phyloP scores from a whole-genome alignment of 2,113 vertebrate genomes.

The Phaetusa simplex region DNA sequence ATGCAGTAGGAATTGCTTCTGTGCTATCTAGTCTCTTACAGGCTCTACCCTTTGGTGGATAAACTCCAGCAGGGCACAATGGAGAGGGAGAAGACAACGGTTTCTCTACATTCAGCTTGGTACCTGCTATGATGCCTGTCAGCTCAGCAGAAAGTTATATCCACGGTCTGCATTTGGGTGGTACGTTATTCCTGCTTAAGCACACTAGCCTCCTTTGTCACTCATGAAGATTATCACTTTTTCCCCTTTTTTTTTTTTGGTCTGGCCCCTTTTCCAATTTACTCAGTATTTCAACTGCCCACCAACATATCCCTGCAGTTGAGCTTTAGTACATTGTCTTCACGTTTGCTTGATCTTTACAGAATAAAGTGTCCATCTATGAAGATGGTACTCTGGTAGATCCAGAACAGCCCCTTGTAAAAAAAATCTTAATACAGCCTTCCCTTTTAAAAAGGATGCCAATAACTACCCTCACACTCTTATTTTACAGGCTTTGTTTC shows the following conservation, averaged over 20 bases:
- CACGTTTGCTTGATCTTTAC: background rate
- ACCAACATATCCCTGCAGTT: background rate
- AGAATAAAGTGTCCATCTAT: background rate
- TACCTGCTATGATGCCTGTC: background rate
- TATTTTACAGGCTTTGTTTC: background rate
- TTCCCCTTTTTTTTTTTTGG: rapidly evolving
- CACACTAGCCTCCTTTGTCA: background rate
- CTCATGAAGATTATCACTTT: rapidly evolving
- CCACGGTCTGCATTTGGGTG: rapidly evolving
- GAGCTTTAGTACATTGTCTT: background rate
- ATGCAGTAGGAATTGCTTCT: background rate
- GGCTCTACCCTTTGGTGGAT: background rate
- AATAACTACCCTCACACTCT: background rate
- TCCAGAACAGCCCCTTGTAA: background rate
- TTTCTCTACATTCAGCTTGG: background rate
- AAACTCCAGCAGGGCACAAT: no score
- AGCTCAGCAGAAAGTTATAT: background rate
- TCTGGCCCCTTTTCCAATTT: background rate
- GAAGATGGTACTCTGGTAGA: background rate
- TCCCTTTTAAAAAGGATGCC: background rate
- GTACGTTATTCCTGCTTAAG: background rate
- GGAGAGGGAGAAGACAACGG: background rate
- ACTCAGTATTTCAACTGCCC: background rate
- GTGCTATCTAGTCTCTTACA: no score
- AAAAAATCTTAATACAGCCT: background rate